phyloP scores from a whole-genome alignment of 23 tunicate genomes.

The Trididemnum nubilum region DNA sequence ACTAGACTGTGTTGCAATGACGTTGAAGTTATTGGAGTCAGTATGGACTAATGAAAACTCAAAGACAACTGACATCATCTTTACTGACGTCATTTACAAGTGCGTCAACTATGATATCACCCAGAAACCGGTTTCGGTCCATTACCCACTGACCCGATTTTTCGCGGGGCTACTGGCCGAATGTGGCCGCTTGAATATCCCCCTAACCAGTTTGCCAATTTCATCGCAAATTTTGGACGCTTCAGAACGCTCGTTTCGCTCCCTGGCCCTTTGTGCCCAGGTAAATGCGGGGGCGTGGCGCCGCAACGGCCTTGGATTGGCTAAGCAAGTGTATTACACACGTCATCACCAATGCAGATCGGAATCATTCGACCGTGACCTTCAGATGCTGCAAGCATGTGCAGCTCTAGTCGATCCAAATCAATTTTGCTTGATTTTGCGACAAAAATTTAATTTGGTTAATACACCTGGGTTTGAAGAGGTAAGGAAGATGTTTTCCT shows the following conservation, averaged over 20 bases:
- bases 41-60: not conserved
- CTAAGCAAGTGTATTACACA: conserved; percentile 62
- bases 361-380: conserved; percentile 80
- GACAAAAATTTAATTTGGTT: conserved; percentile 28
- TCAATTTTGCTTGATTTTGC: conserved; percentile 41
- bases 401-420: conserved; percentile 52
- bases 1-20: not conserved
- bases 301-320: conserved; percentile 80
- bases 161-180: conserved; percentile 33
- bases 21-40: not conserved
- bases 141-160: conserved; percentile 75
- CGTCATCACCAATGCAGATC: conserved; percentile 61
- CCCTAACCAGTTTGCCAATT: not conserved
- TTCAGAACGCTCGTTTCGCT: conserved; percentile 52
- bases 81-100: conserved; percentile 27
- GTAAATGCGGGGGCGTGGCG: conserved; percentile 79
- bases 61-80: not conserved
- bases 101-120: conserved; percentile 69
- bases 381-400: conserved; percentile 74
- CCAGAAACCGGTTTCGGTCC: conserved; percentile 58
- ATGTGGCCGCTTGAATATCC: conserved; percentile 12
- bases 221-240: conserved; percentile 11
- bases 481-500: conserved; percentile 36
- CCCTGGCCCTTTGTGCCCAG: conserved; percentile 58
- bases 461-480: conserved; percentile 31